Percentiles rank a stretch among this genome's conserved stretches.
phyloP scores from a whole-genome alignment of 2,888 invertebrate genomes.

The Pachydiplax longipennis region DNA sequence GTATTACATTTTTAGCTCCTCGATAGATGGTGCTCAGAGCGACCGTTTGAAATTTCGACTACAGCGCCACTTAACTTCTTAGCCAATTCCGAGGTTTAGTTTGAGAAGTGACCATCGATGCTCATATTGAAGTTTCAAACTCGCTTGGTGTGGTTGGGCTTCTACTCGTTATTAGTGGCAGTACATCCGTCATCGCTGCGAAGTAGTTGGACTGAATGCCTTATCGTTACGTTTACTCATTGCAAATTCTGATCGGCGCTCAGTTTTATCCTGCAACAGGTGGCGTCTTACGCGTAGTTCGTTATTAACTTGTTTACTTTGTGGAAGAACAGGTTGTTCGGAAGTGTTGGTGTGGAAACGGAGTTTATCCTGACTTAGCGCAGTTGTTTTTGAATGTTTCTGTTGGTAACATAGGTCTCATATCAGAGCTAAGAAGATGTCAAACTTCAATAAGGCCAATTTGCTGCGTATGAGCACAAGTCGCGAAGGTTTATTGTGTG shows the following conservation, averaged over 20 bases:
- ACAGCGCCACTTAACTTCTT: neutral
- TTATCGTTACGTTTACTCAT: neutral
- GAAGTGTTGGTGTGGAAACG: neutral
- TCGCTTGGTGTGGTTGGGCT: conserved; percentile 1
- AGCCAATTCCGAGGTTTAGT: neutral
- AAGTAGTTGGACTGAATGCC: neutral
- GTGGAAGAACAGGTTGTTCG: conserved; percentile 27
- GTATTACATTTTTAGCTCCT: neutral
- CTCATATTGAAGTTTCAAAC: conserved; percentile 33
- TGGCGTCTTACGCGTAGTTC: conserved; percentile 9
- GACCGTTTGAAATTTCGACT: neutral
- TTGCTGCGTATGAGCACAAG: conserved; percentile 34
- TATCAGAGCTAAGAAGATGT: conserved; percentile 11
- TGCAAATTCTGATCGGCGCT: neutral
- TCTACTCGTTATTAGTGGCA: neutral
- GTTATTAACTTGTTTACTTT: conserved; percentile 19
- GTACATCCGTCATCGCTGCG: neutral
- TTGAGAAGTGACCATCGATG: neutral
- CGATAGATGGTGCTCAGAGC: neutral
- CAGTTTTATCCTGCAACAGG: neutral
- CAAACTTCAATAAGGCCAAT: conserved; percentile 27
- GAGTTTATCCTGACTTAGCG: neutral
- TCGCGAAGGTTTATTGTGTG: conserved; percentile 69
- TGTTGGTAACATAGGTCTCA: neutral
- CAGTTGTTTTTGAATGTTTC: neutral